Percentiles rank a stretch among this genome's conserved stretches.
Evolutionary conservation across 35 echinoderm and acorn worm genomes (phyloP).

Genomic region (Strongylocentrotus purpuratus): DNA sequence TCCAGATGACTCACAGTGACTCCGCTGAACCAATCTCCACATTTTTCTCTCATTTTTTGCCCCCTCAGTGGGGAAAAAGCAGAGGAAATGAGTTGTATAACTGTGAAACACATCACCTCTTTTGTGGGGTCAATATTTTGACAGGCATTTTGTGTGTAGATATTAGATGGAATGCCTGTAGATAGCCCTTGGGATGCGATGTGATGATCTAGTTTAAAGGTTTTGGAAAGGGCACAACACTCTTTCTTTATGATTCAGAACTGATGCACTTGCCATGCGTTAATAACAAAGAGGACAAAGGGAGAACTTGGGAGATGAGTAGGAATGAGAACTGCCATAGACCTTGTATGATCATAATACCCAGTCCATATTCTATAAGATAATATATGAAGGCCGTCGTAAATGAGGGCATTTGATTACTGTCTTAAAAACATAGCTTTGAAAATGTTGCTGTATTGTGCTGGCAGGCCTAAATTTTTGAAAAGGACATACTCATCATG

Average conservation of each 20-base stretch:
- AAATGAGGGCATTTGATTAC: too few relatives aligned
- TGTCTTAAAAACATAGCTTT: too few relatives aligned
- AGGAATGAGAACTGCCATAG: too few relatives aligned
- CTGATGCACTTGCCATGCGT: neutral
- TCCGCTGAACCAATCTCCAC: neutral
- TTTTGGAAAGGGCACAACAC: neutral
- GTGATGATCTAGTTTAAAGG: neutral
- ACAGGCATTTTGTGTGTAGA: conserved; percentile 22
- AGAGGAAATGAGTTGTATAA: conserved; percentile 47
- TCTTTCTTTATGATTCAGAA: neutral
- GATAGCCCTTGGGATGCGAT: neutral
- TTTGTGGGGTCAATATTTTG: conserved; percentile 46
- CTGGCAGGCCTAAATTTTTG: neutral
- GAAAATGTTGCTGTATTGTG: too few relatives aligned
- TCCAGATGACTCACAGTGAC: conserved; percentile 14
- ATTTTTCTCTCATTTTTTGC: conserved; percentile 28
- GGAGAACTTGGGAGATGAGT: neutral
- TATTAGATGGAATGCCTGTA: neutral
- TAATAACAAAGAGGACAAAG: neutral
- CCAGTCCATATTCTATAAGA: too few relatives aligned
- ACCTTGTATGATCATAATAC: too few relatives aligned
- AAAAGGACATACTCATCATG: too few relatives aligned
- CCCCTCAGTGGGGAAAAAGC: neutral
- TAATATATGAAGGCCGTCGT: neutral
- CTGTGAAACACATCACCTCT: conserved; percentile 40